Conservation (phyloP, 2,113 vertebrate species). For the Osmerus eperlanus region DNA sequence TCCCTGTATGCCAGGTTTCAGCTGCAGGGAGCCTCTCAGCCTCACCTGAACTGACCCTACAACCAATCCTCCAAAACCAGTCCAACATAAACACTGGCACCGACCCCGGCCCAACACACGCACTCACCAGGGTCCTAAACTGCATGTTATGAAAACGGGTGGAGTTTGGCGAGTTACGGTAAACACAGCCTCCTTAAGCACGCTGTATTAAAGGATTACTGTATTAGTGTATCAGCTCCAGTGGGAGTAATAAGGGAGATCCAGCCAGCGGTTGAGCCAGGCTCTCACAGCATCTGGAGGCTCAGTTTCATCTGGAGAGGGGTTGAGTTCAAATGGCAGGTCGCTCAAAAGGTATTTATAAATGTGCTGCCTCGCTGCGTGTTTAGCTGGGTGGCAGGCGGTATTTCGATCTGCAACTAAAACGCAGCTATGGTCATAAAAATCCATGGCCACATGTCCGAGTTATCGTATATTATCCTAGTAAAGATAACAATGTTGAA, state of each 20-base stretch:
- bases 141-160: background rate
- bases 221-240: background rate
- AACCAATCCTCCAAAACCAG: background rate
- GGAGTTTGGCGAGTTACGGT: background rate
- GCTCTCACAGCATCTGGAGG: background rate
- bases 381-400: too few relatives aligned
- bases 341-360: too few relatives aligned
- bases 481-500: too few relatives aligned
- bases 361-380: too few relatives aligned
- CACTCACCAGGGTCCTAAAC: background rate
- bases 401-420: too few relatives aligned
- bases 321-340: background rate
- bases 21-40: background rate
- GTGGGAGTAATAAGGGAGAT: background rate
- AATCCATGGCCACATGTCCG: too few relatives aligned
- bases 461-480: too few relatives aligned
- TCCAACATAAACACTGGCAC: background rate
- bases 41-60: background rate
- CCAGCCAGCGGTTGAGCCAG: background rate
- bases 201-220: slow-evolving; percentile 8
- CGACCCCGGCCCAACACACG: background rate
- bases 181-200: background rate
- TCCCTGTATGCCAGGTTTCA: background rate
- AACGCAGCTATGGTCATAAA: too few relatives aligned
- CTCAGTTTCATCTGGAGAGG: background rate